These are phyloP conservation scores for Chrosomus eos DNA, from an alignment of 2,797 vertebrate genomes.

Conservation along the genomic window DNA sequence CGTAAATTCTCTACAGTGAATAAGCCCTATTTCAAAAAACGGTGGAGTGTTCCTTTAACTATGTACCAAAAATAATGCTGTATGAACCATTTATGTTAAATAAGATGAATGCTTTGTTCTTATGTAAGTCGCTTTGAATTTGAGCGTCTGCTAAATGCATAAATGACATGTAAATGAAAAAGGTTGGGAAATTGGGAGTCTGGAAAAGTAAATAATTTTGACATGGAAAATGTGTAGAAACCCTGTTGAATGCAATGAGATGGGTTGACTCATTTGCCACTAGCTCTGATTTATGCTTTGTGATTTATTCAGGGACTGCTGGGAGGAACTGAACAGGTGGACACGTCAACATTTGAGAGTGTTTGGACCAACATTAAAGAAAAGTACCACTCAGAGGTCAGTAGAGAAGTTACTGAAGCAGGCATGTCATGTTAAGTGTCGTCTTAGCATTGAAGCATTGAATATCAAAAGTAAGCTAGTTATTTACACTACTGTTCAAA, in stretches of 20 bases:
- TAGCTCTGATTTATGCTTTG: neutral
- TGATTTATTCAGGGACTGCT: constrained; percentile 76
- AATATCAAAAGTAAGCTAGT: neutral
- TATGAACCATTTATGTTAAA: too few relatives aligned
- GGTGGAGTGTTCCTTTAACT: too few relatives aligned
- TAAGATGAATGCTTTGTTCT: too few relatives aligned
- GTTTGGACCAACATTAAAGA: constrained; percentile 85
- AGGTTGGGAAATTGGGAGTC: too few relatives aligned
- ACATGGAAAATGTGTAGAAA: neutral
- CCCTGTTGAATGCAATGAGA: neutral
- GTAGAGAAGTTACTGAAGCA: constrained; percentile 39
- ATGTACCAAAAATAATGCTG: neutral
- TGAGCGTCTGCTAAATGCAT: neutral
- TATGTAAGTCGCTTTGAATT: neutral
- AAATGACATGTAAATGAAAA: too few relatives aligned
- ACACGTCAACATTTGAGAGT: constrained; percentile 75
- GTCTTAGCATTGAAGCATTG: too few relatives aligned
- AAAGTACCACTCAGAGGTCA: constrained; percentile 86
- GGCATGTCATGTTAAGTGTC: neutral
- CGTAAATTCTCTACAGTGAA: too few relatives aligned
- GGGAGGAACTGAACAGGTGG: constrained; percentile 74
- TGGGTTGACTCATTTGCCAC: neutral
- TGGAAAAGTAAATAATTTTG: too few relatives aligned
- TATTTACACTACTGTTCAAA: neutral
- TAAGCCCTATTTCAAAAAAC: too few relatives aligned